Evolutionary conservation across 2,797 vertebrate genomes (phyloP).

Genomic region (Eulemur mongoz): DNA sequence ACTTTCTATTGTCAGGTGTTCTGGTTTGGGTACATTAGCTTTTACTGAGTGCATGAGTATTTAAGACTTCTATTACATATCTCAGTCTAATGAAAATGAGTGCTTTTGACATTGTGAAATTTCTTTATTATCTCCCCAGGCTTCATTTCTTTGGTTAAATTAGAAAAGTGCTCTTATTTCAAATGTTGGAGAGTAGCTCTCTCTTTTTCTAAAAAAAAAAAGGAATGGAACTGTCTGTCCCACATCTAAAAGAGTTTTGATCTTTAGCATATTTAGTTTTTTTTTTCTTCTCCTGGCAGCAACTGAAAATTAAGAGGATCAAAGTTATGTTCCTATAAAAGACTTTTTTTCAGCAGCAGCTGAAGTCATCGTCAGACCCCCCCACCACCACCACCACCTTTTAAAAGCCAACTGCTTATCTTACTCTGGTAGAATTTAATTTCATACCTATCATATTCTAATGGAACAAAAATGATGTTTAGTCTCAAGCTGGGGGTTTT

Average conservation of each 20-base stretch:
- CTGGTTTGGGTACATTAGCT: not conserved
- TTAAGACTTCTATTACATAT: not conserved
- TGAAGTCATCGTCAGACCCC: not conserved
- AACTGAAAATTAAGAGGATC: slow-evolving; percentile 50
- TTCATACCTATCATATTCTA: not conserved
- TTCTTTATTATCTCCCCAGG: not conserved
- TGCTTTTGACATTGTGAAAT: not conserved
- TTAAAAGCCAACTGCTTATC: not conserved
- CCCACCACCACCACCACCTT: not conserved
- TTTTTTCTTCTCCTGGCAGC: not conserved
- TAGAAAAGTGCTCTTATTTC: slow-evolving; percentile 41
- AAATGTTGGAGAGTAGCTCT: not conserved
- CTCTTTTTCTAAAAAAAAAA: not conserved
- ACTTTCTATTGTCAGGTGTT: not conserved
- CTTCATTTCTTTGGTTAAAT: slow-evolving; percentile 7
- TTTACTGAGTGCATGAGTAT: rapidly evolving
- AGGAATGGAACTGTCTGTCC: not conserved
- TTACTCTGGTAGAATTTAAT: slow-evolving; percentile 2
- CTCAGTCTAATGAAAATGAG: not conserved
- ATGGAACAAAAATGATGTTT: not conserved
- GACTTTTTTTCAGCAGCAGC: not conserved
- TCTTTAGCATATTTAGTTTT: not conserved
- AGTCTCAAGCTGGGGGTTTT: not conserved
- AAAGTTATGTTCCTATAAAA: not conserved
- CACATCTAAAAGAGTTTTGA: slow-evolving; percentile 14